Evolutionary conservation across 2,888 invertebrate species (phyloP).

Genomic region (Tillus elongatus): DNA sequence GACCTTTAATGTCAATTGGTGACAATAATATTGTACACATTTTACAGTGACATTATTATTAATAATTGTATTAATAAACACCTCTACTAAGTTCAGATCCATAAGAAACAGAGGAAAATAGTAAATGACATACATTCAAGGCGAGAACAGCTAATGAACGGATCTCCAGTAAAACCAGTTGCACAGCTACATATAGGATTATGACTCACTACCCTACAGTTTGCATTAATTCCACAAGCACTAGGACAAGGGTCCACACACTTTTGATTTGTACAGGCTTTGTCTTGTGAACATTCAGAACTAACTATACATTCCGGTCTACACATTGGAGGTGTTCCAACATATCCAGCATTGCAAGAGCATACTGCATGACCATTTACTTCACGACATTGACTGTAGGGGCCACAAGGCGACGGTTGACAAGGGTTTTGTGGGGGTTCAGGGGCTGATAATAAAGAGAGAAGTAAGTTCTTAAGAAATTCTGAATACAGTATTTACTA

Average conservation of each 20-base stretch:
- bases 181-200: conserved; percentile 60
- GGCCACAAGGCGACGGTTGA: conserved; percentile 57
- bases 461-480: too few species aligned
- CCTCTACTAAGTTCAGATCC: too few species aligned
- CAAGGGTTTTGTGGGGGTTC: conserved; percentile 46
- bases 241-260: conserved; percentile 59
- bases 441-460: conserved; percentile 14
- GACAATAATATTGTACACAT: too few species aligned
- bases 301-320: conserved; percentile 59
- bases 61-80: too few species aligned
- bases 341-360: conserved; percentile 51
- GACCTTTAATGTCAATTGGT: too few species aligned
- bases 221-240: conserved; percentile 55
- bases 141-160: conserved; percentile 47
- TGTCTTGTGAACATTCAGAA: conserved; percentile 56
- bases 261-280: conserved; percentile 53
- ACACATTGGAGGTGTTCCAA: conserved; percentile 56
- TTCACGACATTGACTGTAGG: conserved; percentile 55
- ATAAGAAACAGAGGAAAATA: too few species aligned
- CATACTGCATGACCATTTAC: conserved; percentile 55
- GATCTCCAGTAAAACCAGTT: conserved; percentile 55
- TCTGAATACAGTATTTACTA: too few species aligned
- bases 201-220: conserved; percentile 59
- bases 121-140: conserved; percentile 35
- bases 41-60: too few species aligned